Conservation (phyloP, 2,888 invertebrate genomes). For the Atrina japonica region DNA sequence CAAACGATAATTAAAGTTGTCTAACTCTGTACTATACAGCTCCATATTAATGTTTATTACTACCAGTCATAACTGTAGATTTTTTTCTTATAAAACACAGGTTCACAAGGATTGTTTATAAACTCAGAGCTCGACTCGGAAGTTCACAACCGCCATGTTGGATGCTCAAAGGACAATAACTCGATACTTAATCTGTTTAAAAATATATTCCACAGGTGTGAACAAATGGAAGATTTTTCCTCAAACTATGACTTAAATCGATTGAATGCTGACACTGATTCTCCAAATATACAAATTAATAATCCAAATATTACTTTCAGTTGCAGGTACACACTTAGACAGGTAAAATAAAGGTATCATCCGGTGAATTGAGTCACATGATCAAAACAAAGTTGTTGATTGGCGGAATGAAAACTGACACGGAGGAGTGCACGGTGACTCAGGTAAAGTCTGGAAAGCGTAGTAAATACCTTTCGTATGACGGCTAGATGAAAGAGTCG, state of each 20-base stretch:
- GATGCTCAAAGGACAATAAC: conserved; percentile 25
- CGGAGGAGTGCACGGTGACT: neutral
- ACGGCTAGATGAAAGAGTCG: no score
- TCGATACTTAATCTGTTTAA: no score
- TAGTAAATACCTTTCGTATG: no score
- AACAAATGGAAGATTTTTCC: no score
- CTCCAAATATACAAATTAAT: neutral
- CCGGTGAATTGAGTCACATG: conserved; percentile 1
- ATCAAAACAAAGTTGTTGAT: neutral
- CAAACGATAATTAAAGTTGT: neutral
- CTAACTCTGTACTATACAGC: neutral
- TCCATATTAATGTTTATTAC: no score
- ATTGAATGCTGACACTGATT: conserved; percentile 7
- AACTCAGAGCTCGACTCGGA: conserved; percentile 21
- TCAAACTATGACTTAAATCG: conserved; percentile 1
- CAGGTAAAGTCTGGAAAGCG: conserved; percentile 3
- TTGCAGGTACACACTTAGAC: neutral
- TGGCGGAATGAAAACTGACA: neutral
- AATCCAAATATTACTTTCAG: neutral
- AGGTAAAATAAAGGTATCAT: conserved; percentile 1
- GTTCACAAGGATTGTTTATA: no score
- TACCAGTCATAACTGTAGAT: no score
- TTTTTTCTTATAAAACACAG: no score
- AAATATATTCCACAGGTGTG: no score
- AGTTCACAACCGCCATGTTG: conserved; percentile 35